Evolutionary conservation across 2,888 invertebrate genomes (phyloP), one percentile per base, ranked within the genome.

Genomic region (Drosophila koepferae): DNA sequence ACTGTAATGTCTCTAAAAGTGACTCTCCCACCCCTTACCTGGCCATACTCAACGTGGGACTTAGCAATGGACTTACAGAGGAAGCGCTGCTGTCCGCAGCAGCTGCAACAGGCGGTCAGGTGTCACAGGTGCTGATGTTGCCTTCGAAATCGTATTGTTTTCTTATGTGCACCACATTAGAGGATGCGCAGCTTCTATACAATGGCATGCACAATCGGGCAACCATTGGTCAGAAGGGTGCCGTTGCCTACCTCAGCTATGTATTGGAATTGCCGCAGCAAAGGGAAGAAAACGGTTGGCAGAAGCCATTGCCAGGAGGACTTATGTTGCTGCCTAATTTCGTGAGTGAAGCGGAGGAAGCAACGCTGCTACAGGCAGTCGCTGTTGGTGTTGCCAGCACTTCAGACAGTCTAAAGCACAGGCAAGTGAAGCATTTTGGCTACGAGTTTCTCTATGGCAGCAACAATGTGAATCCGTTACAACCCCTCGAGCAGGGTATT

Each of bases 401-500:
- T 5, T 76, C 81, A 20, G 71, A 71, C n/a, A 92, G 88, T 41
- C 92, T 98, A 77, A 98, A 98, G 91, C 96, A 98, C 90, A 94
- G 99, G 43, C 95, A 95, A 93, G 99, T 98, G 0, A 96, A 95
- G 91, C 99, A 99, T 93, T 99, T 95, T 93, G 99, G 99, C 0
- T 99, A 96, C 92, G 97, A 98, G 91, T 99, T 99, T 92, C 94
- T 96, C 73, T 99, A 99, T 93, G 96, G 96, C 55, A 95, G 94
- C 31, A 99, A 99, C 93, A 96, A 96, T 93, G 96, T 98, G 0
- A 96, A 98, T 92, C 94, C 95, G 62, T 92, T 94, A 62, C 92
- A 94, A 59, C 97, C 97, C 0, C 93, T 97, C 38, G 81, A 93
- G 0, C 94, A 95, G 51, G 93, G 93, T 46, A 96, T 99, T 84